Percentiles rank a stretch among this genome's conserved stretches.
These are phyloP conservation scores for Mythimna loreyi DNA, from an alignment of 2,888 invertebrate genomes.

Conservation along the genomic window DNA sequence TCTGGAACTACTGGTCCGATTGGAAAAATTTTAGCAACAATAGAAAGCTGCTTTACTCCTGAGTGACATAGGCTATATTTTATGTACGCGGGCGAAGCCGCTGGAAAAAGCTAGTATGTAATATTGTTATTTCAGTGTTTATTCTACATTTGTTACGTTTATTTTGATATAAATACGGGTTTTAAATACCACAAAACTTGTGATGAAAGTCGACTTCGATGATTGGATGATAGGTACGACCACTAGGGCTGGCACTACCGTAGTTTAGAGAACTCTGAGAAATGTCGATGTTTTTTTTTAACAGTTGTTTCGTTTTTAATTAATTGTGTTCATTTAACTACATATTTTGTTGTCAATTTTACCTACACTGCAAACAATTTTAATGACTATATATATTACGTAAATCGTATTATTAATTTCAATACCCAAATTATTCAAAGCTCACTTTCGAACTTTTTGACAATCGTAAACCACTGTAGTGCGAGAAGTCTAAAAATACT, in stretches of 20 bases:
- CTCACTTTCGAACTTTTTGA: background rate
- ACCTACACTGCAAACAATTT: background rate
- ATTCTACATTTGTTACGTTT: slow-evolving; percentile 20
- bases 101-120: no score
- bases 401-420: background rate
- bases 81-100: no score
- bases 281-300: background rate
- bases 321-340: background rate
- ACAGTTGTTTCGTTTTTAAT: background rate
- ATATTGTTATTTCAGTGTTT: slow-evolving; percentile 24
- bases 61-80: no score
- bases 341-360: background rate
- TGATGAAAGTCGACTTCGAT: slow-evolving; percentile 61
- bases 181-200: slow-evolving; percentile 50
- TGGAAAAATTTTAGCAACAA: no score
- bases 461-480: background rate
- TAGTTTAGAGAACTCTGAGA: background rate
- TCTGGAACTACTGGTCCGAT: no score
- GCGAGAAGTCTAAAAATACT: background rate
- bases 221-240: slow-evolving; percentile 54
- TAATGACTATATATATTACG: background rate
- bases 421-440: slow-evolving; percentile 1
- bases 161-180: slow-evolving; percentile 51
- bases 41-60: no score
- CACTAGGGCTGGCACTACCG: slow-evolving; percentile 47